Base-by-base conservation (phyloP, 2,888 invertebrate genomes). In the Archips crataeganus region DNA sequence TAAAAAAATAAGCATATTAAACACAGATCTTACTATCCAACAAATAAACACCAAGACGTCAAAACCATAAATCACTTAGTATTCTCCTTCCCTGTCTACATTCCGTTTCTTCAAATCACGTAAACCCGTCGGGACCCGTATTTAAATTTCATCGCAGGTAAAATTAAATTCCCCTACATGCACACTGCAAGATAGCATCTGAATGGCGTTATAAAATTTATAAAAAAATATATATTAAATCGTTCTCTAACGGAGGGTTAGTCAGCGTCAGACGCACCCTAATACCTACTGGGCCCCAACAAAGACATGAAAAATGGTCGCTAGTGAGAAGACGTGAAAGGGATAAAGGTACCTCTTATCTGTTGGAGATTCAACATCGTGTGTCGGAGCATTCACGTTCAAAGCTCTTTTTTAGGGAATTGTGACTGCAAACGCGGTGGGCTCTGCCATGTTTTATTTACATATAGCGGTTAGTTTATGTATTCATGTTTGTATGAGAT, bases 271-370 rank as follows among this genome's bases (percentile, higher is more conserved):
- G 65, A 76, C 86, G 84, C 89, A 86, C 91, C 90, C 90, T 90
- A 86, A 90, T 89, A 87, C 88, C 88, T 90, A 89, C 85, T 86
- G 84, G 85, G 82, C 77, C 80, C 83, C 88, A 90, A 93, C 93
- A 92, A 93, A 92, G 91, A 84, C 90, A 87, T 93, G 92, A 93
- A 92, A 93, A 93, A 93, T 93, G 92, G 91, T 87, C 85, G 86
- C 84, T 83, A 85, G 86, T 86, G 87, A 87, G 83, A 75, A 82
- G 85, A 85, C 90, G 85, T 89, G 89, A 91, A 92, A 89, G 84
- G 91, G 90, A 92, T 92, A 85, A 89, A 90, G 87, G 90, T 88
- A 87, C 84, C 83, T 85, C 88, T 92, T 92, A 92, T 92, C 91
- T 91, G 86, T 84, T 84, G 80, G 83, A 85, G 85, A 87, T 89